phyloP scores from a whole-genome alignment of 2,888 invertebrate genomes.

The Nebria salina region DNA sequence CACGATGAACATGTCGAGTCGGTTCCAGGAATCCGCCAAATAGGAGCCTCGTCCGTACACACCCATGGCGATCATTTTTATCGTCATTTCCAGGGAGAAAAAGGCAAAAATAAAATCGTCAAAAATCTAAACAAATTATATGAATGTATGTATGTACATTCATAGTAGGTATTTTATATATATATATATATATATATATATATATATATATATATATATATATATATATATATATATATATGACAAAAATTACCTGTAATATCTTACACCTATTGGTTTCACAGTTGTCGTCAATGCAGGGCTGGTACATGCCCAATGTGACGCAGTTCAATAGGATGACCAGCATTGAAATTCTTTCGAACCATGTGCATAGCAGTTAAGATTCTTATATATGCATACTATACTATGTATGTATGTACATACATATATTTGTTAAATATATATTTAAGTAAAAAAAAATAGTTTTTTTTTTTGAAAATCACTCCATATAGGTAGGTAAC shows the following conservation, averaged over 20 bases:
- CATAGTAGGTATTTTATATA: too few relatives aligned
- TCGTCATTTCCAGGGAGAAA: conserved; percentile 97
- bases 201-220: background rate
- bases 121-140: conserved; percentile 76
- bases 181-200: background rate
- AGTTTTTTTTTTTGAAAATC: too few relatives aligned
- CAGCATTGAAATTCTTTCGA: conserved; percentile 97
- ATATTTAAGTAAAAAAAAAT: too few relatives aligned
- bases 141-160: background rate
- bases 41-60: conserved; percentile 94
- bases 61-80: conserved; percentile 99
- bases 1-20: conserved; percentile 98
- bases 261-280: conserved; percentile 88
- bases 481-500: too few relatives aligned
- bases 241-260: conserved; percentile 73
- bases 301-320: conserved; percentile 99
- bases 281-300: conserved; percentile 95
- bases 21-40: conserved; percentile 98
- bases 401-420: too few relatives aligned
- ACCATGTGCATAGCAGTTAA: conserved; percentile 83
- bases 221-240: background rate
- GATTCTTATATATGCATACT: conserved; percentile 51
- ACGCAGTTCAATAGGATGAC: conserved; percentile 98
- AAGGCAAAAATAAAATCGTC: conserved; percentile 99
- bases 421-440: too few relatives aligned